Base-by-base conservation (phyloP, 2,797 vertebrate genomes). In the Cyprinodon diabolis region DNA sequence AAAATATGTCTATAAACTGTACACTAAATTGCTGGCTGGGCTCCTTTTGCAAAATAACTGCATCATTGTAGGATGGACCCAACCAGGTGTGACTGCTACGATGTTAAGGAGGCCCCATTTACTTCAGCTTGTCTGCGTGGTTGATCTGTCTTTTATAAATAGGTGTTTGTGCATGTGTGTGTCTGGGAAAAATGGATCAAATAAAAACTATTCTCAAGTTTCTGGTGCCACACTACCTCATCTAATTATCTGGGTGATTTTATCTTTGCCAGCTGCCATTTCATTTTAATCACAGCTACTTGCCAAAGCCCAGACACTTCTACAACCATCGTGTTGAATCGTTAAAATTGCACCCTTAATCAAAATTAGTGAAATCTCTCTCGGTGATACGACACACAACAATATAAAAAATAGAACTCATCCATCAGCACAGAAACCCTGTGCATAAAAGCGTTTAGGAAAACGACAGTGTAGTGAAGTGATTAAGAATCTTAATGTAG, bases 401-500 rank as follows among this genome's bases (percentile, higher is more conserved):
- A 4, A 23, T 14, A 47, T 12, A 66, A 66, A 76, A 48, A 49
- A 35, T 19, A 55, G 65, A 71, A 30, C 54, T 15, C 51, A 25
- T 60, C 55, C 45, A 25, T 67, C 56, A 69, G 48, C 58, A 49
- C 12, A 69, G 6, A 25, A 4, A 60, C 48, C 67, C 17, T 35
- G 57, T 48, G 75, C 40, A 7, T 75, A 19, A 47, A 66, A 47
- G 57, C 30, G 56, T 68, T 74, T 47, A 55, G 74, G 65, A 73
- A 84, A 83, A 73, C 72, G 73, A 71, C 51, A 40, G 21, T 40
- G 21, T 52, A 45, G 74, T 74, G 62, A 71, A 74, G 66, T 75
- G 68, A 86, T 80, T 77, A 68, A 47, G 76, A 80, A 68, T 83
- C 72, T 67, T 66, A 70, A 68, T 75, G 84, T 76, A 43, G 65